Base-by-base conservation (phyloP, 2,797 vertebrate species). In the Peromyscus melanophrys region DNA sequence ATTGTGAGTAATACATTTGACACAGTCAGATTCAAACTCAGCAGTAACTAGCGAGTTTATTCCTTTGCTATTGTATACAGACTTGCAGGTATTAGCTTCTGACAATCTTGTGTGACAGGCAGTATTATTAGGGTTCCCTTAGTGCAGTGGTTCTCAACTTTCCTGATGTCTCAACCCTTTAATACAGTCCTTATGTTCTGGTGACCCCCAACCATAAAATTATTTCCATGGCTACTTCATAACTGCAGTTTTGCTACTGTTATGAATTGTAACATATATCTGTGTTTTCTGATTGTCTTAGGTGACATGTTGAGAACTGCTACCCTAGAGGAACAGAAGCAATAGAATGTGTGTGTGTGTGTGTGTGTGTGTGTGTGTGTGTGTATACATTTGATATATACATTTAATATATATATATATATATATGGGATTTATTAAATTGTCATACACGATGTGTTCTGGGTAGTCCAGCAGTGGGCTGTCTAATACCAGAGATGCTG, bases 1-100 rank as follows among this genome's bases (percentile, higher is more conserved):
- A 92, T 49, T 96, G 77, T 12, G 86, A 92, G 91, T 95, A 87
- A 40, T 13, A 9, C 55, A 55, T 84, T 73, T 93, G 90, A 94
- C 37, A 40, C 3, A 49, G 65, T 90, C 37, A 88, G 84, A 83
- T 71, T n/a, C 88, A 83, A n/a, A 69, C n/a, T 88, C 31, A n/a
- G n/a, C 29, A 52, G 29, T 88, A 95, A 93, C 86, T 71, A 92
- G 49, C 49, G 63, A 89, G 16, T 63, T 87, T 90, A 25, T 17
- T 67, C 46, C n/a, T 80, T 80, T 85, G 40, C 85, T 65, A 87
- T 76, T n/a, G 25, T 6, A 71, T 5, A n/a, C 1, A 63, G 3
- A 6, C 34, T 57, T 65, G 90, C 86, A 37, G 27, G 27, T 80
- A 89, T 87, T 61, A 89, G n/a, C 73, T 93, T 94, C 34, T 63